phyloP scores from a whole-genome alignment of 1,140 invertebrate species.

The Anoplophora glabripennis region DNA sequence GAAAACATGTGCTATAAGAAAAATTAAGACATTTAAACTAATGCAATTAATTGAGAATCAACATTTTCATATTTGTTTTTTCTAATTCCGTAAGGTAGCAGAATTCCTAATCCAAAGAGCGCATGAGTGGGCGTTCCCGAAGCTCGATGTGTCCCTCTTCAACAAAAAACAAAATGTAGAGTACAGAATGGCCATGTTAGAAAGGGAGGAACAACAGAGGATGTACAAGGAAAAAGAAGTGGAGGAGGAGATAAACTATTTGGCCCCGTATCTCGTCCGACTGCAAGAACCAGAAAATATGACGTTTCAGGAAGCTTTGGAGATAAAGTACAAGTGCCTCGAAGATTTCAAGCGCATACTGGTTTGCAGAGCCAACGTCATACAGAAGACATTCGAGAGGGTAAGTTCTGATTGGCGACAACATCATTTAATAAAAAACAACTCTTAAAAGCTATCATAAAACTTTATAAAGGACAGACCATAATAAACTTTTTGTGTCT shows the following conservation, averaged over 20 bases:
- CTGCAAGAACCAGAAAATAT: slow-evolving; percentile 49
- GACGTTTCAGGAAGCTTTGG: slow-evolving; percentile 46
- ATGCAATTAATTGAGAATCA: neutral
- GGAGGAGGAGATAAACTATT: slow-evolving; percentile 49
- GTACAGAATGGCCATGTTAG: slow-evolving; percentile 48
- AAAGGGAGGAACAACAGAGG: slow-evolving; percentile 35
- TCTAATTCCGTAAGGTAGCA: slow-evolving; percentile 21
- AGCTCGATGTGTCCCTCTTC: slow-evolving; percentile 53
- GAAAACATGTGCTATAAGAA: no score
- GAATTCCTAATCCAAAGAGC: slow-evolving; percentile 50
- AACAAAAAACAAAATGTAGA: slow-evolving; percentile 57
- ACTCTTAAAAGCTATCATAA: no score
- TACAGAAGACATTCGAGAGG: slow-evolving; percentile 54
- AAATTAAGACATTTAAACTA: neutral
- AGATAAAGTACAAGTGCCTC: slow-evolving; percentile 52
- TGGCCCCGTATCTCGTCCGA: slow-evolving; percentile 57
- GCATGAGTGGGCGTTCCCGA: slow-evolving; percentile 50
- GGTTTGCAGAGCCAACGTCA: slow-evolving; percentile 53
- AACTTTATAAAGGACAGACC: no score
- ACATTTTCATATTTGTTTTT: neutral
- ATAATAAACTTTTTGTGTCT: no score
- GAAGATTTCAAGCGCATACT: slow-evolving; percentile 55
- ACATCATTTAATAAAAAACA: no score
- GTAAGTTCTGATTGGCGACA: slow-evolving; percentile 36
- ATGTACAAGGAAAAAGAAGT: slow-evolving; percentile 41